Percentiles rank a stretch among this genome's conserved stretches.
Evolutionary conservation across 2,113 vertebrate species (phyloP).

Genomic region (Platycercus adscitus): DNA sequence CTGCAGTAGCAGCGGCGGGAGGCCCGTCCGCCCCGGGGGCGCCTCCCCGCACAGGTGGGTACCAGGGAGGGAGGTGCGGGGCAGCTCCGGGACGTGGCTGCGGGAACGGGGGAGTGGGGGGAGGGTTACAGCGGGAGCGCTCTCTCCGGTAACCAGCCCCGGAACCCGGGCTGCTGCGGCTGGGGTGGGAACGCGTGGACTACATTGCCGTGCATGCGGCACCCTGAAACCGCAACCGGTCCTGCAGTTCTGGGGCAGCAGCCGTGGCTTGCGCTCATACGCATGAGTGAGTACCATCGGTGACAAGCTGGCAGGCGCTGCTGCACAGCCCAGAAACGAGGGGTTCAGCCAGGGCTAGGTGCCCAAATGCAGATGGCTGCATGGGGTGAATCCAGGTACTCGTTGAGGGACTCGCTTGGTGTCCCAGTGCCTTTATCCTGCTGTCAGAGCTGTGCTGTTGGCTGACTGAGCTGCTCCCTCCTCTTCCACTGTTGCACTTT

Average conservation of each 20-base stretch:
- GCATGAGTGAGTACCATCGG: neutral
- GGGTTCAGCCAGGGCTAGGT: neutral
- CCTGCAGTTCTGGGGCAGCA: neutral
- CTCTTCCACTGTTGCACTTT: rapidly evolving
- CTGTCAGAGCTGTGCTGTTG: rapidly evolving
- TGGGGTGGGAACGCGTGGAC: too few species aligned
- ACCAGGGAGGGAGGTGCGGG: too few species aligned
- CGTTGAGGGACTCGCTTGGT: rapidly evolving
- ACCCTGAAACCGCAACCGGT: rapidly evolving
- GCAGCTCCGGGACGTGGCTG: too few species aligned
- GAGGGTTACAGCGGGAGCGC: neutral
- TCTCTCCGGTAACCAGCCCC: neutral
- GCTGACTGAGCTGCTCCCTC: rapidly evolving
- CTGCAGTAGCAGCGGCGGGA: neutral
- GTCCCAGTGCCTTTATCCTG: rapidly evolving
- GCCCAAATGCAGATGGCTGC: neutral
- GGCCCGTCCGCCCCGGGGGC: neutral
- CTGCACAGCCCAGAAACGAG: neutral
- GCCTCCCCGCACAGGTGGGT: constrained; percentile 19
- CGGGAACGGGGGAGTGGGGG: neutral
- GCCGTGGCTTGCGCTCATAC: rapidly evolving
- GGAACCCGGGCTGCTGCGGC: neutral
- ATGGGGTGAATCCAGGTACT: rapidly evolving
- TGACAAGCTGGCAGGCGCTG: neutral
- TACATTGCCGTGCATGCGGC: neutral